Conservation (phyloP, 2,113 vertebrate genomes). For the Choloepus hoffmanni region DNA sequence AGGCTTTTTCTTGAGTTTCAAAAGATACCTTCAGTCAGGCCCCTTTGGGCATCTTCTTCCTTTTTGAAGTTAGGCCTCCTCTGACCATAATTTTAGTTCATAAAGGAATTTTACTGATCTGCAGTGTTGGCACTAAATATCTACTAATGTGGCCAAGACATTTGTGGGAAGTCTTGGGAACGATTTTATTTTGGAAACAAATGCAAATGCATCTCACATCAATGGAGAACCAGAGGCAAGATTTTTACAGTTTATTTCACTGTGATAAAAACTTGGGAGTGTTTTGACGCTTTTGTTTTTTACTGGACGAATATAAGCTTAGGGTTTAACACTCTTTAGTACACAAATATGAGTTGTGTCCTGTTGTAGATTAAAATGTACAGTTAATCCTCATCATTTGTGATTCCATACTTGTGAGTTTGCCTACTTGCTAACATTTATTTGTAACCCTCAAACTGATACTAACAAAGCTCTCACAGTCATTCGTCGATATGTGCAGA, state of each 20-base stretch:
- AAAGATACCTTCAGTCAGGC: slow-evolving; percentile 58
- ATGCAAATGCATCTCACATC: neutral
- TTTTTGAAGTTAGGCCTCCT: slow-evolving; percentile 61
- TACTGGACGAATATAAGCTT: neutral
- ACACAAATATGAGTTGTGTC: neutral
- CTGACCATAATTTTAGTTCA: slow-evolving; percentile 71
- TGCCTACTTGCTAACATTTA: too few species aligned
- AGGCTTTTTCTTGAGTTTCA: slow-evolving; percentile 47
- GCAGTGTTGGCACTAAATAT: slow-evolving; percentile 57
- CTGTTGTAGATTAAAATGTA: neutral
- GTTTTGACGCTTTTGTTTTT: neutral
- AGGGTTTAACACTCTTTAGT: neutral
- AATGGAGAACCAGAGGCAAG: neutral
- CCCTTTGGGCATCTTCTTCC: slow-evolving; percentile 55
- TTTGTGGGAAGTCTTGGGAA: neutral
- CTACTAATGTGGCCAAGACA: neutral
- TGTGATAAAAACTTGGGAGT: neutral
- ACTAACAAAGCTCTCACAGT: too few species aligned
- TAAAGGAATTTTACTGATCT: slow-evolving; percentile 73
- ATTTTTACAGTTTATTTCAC: neutral
- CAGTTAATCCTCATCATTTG: too few species aligned
- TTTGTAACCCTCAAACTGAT: too few species aligned
- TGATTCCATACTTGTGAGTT: too few species aligned
- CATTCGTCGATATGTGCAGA: too few species aligned
- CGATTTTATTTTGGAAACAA: slow-evolving; percentile 53